Evolutionary conservation across 2,888 invertebrate genomes (phyloP), one percentile per base, ranked within the genome.

Genomic region (Neoaliturus tenellus): DNA sequence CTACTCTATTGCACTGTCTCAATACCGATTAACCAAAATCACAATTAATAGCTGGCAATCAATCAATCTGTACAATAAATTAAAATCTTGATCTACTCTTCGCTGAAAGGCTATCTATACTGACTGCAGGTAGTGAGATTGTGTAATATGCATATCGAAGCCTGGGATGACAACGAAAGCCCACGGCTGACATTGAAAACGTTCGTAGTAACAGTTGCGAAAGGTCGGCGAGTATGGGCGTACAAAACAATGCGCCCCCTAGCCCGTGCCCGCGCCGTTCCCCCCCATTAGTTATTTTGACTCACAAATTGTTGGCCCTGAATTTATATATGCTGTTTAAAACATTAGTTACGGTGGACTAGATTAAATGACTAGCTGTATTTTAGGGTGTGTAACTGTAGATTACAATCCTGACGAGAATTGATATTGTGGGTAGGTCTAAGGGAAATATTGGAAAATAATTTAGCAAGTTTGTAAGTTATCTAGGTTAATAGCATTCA

Each of bases 171-270:
- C 39, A 69, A 39, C 10, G 67, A 17, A 5, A 5, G 71, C 71
- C 75, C 44, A 75, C 75, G 28, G 44, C 28, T 75, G 75, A 44
- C 75, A 75, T 75, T 75, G 75, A 48, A 20, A 41, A 75, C 28
- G 75, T 35, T 39, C 41, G 75, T 25, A 75, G 75, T 75, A 41
- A 44, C 44, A 75, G 44, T 44, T 75, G 75, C 75, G 75, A 75
- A 75, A 75, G 41, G 75, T 48, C 75, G 39, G 69, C 39, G 69
- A 35, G 69, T 69, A 35, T 75, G 75, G 75, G 75, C 75, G 75
- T 75, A 75, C 17, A 44, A n/a, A 71, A 75, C 75, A 75, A 75
- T 75, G 48, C 41, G 75, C 75, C 44, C 39, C 6, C 1, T n/a
- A n/a, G n/a, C n/a, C n/a, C n/a, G n/a, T 67, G 25, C 1, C 8